These are phyloP conservation scores for Drosophila putrida DNA, from an alignment of 2,888 invertebrate species.

Conservation along the genomic window DNA sequence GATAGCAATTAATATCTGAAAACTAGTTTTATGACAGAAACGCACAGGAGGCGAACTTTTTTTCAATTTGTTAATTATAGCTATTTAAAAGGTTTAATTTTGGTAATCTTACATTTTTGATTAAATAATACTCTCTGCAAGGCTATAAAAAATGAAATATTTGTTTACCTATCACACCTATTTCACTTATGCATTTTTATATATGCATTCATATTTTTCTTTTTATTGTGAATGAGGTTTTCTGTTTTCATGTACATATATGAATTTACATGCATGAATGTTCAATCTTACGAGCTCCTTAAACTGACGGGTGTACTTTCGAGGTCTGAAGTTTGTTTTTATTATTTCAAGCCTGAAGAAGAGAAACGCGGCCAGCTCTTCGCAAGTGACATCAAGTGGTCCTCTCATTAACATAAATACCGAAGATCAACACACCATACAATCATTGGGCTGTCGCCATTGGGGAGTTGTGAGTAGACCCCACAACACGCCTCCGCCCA, in stretches of 20 bases:
- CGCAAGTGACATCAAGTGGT: conserved; percentile 61
- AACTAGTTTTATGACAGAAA: no score
- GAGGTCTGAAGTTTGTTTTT: conserved; percentile 54
- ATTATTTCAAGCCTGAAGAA: conserved; percentile 56
- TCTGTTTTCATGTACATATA: neutral
- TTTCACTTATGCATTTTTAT: neutral
- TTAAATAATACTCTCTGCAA: no score
- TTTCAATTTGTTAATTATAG: no score
- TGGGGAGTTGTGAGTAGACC: conserved; percentile 24
- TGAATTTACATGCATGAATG: neutral
- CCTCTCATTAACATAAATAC: conserved; percentile 62
- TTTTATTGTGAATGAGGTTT: neutral
- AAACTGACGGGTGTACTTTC: conserved; percentile 3
- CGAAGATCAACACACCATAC: conserved; percentile 38
- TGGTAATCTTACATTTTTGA: no score
- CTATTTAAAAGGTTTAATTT: no score
- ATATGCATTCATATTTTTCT: neutral
- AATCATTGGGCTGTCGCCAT: conserved; percentile 6
- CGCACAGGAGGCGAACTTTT: no score
- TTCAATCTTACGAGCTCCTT: conserved; percentile 7
- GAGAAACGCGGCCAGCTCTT: conserved; percentile 49
- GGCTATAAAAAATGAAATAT: no score
- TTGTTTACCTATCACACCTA: conserved; percentile 1
- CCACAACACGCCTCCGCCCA: conserved; percentile 24
- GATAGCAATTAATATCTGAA: no score